These are phyloP conservation scores for Meleagris gallopavo DNA, from an alignment of 2,113 vertebrate species.

Conservation along the genomic window DNA sequence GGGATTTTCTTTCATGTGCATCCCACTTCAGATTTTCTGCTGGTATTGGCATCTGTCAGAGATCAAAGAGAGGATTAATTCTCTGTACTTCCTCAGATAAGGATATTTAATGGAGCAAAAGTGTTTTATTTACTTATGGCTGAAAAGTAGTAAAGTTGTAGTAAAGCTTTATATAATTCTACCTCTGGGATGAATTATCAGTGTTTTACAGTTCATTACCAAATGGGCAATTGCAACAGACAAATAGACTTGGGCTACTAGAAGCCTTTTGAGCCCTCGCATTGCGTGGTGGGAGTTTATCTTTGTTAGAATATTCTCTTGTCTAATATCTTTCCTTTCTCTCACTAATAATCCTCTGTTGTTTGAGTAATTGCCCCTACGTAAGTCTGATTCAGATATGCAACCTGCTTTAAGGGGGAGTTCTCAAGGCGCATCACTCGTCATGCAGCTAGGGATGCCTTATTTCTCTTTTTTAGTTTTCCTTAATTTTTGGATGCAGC, in stretches of 20 bases:
- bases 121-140: constrained; percentile 18
- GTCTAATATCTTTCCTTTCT: neutral
- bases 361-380: neutral
- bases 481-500: neutral
- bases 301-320: neutral
- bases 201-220: neutral
- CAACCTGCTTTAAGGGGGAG: neutral
- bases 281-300: neutral
- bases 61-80: constrained; percentile 58
- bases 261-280: neutral
- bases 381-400: fast-evolving
- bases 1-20: constrained; percentile 29
- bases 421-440: fast-evolving
- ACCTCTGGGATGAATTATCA: neutral
- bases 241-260: neutral
- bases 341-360: neutral
- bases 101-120: neutral
- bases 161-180: neutral
- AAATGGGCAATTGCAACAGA: neutral
- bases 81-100: constrained; percentile 36
- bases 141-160: constrained; percentile 27
- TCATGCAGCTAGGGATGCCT: neutral
- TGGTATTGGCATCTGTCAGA: constrained; percentile 33
- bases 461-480: neutral
- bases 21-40: constrained; percentile 23